Evolutionary conservation across 2,113 vertebrate genomes (phyloP), one percentile per base, ranked within the genome.

Genomic region (Callithrix jacchus): DNA sequence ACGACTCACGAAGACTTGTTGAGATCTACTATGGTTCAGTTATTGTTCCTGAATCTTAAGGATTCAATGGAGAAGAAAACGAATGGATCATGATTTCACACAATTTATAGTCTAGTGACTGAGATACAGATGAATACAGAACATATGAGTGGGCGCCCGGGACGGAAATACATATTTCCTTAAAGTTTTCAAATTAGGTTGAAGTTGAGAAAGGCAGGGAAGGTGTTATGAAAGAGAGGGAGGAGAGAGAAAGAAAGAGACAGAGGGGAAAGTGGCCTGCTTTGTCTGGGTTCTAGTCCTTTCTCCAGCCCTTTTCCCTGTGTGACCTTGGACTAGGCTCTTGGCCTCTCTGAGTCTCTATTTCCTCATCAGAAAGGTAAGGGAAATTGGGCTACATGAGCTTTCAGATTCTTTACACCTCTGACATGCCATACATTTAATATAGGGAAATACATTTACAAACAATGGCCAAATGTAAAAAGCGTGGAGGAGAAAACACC

Each of bases 31-130:
- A 35, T 20, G 45, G 45, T 82, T 14, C n/a, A 83, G 32, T 30
- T 71, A 47, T 91, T 79, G 61, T 35, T 84, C 58, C 77, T 93
- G 77, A 45, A 79, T 85, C 17, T 76, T 81, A 54, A 96, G 89
- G 73, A 81, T 61, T 86, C 56, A 47, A 0, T 27, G n/a, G 64
- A 89, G 73, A 89, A 92, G 35, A 66, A 74, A 23, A 92, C 47
- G 61, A 8, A 81, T 37, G 45, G 42, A 70, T 77, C 42, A 70
- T 37, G 20, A 61, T 87, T 91, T 88, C 20, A 81, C 17, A 47
- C 37, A 88, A 32, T 82, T 92, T 37, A 58, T 6, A 70, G 27
- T 88, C 27, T 56, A 68, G 45, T 56, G 66, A 89, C n/a, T 83
- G 68, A 35, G 37, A 42, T 10, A 47, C 5, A 68, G 20, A 83